A percentile compares a stretch with the other conserved stretches of the same genome.
These are phyloP conservation scores for Lophura nycthemera DNA, from an alignment of 2,113 vertebrate species.

Conservation along the genomic window DNA sequence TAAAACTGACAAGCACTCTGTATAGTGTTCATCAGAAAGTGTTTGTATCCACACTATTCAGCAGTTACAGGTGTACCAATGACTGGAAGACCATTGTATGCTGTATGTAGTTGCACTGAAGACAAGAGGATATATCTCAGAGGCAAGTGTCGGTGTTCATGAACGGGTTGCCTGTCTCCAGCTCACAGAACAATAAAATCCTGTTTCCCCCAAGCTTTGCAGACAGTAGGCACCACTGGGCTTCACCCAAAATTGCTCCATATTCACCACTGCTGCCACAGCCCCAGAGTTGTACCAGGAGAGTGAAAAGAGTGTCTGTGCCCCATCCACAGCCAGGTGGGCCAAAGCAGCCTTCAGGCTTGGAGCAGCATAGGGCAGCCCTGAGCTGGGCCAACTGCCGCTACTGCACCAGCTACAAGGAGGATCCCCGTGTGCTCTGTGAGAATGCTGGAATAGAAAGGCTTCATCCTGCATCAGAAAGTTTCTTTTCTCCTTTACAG, in stretches of 20 bases:
- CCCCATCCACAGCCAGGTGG: neutral
- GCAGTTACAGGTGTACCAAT: neutral
- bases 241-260: rapidly evolving
- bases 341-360: neutral
- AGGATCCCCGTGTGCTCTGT: rapidly evolving
- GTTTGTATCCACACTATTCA: rapidly evolving
- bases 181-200: neutral
- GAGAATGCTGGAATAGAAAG: neutral
- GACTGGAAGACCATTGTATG: neutral
- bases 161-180: neutral
- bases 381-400: neutral
- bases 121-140: neutral
- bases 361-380: neutral
- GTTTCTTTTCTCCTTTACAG: neutral
- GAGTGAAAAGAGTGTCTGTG: rapidly evolving
- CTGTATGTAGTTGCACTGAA: neutral
- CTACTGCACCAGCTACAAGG: neutral
- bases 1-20: neutral
- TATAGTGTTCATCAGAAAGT: neutral
- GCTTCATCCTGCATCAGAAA: neutral
- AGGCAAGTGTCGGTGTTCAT: neutral
- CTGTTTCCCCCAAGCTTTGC: neutral
- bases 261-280: neutral
- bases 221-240: neutral
- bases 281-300: neutral